Evolutionary conservation across 2,888 invertebrate species (phyloP).

Genomic region (Chirona hameri): DNA sequence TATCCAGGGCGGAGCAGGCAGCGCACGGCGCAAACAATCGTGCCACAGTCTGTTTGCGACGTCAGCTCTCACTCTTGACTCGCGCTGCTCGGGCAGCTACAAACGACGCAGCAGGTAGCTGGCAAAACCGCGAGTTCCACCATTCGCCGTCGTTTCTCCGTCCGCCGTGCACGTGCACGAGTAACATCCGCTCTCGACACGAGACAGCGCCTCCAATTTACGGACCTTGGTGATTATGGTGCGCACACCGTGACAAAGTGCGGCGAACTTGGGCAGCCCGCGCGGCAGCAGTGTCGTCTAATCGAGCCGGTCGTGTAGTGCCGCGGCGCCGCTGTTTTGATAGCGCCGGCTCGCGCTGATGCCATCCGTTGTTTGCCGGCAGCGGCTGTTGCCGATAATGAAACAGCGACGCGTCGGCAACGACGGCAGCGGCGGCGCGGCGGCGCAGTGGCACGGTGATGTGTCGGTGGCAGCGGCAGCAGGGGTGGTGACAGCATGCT

Average conservation of each 20-base stretch:
- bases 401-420: neutral
- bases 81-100: too few relatives aligned
- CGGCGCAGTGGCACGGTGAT: neutral
- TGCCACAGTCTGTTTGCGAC: too few relatives aligned
- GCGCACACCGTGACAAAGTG: neutral
- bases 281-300: neutral
- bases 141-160: too few relatives aligned
- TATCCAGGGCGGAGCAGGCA: too few relatives aligned
- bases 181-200: neutral
- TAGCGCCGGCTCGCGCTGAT: neutral
- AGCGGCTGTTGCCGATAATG: conserved; percentile 11
- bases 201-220: neutral
- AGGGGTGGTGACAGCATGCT: too few relatives aligned
- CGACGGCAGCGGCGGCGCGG: neutral
- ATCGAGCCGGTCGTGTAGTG: neutral
- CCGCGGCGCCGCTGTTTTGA: neutral
- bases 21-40: too few relatives aligned
- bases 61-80: too few relatives aligned
- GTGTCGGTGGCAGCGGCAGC: too few relatives aligned
- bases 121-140: too few relatives aligned
- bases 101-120: too few relatives aligned
- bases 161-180: too few relatives aligned
- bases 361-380: conserved; percentile 5
- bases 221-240: neutral
- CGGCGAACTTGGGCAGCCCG: neutral